phyloP scores from a whole-genome alignment of 2,113 vertebrate species.

The Budorcas taxicolor region DNA sequence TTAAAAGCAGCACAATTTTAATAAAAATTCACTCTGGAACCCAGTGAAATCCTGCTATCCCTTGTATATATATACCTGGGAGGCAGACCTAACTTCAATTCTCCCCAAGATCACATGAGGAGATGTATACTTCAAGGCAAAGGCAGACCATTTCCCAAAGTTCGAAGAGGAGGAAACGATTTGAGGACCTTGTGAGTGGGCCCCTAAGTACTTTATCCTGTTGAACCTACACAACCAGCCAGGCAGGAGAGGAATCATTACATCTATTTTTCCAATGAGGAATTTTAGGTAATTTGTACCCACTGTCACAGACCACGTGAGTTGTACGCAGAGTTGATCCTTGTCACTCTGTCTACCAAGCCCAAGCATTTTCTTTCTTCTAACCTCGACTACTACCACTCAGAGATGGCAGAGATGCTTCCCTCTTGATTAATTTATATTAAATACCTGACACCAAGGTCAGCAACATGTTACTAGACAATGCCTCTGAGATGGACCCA shows the following conservation, averaged over 20 bases:
- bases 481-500: background rate
- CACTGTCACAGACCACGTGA: background rate
- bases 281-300: background rate
- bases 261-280: background rate
- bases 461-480: background rate
- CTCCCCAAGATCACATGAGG: background rate
- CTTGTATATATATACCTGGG: background rate
- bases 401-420: background rate
- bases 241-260: background rate
- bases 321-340: no score
- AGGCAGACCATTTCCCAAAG: background rate
- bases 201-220: background rate
- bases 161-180: background rate
- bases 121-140: background rate
- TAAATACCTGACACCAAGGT: background rate
- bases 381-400: background rate
- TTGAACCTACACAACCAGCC: background rate
- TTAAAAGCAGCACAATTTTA: background rate
- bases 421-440: background rate
- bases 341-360: background rate
- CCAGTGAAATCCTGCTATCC: background rate
- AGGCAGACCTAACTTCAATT: background rate
- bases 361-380: background rate
- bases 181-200: background rate
- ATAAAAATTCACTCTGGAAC: background rate